These are phyloP conservation scores for Discoglossus pictus DNA, from an alignment of 2,797 vertebrate genomes.

Conservation along the genomic window DNA sequence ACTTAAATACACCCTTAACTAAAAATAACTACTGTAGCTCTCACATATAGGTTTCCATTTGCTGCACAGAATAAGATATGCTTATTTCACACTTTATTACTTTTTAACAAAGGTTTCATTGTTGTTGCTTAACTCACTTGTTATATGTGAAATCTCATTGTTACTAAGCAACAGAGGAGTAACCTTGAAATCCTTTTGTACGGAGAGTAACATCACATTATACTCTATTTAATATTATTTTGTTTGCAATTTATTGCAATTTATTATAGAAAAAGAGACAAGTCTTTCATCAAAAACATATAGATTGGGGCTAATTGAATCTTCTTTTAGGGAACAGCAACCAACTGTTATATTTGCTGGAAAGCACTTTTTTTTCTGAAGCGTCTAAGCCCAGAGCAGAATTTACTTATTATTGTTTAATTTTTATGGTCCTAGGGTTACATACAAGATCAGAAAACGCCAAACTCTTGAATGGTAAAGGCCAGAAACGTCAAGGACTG, in stretches of 20 bases:
- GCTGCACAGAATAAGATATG: too few relatives aligned
- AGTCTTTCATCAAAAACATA: slow-evolving; percentile 34
- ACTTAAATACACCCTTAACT: too few relatives aligned
- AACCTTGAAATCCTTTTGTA: background rate
- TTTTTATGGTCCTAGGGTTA: slow-evolving; percentile 19
- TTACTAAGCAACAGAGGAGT: slow-evolving; percentile 26
- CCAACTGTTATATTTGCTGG: slow-evolving; percentile 42
- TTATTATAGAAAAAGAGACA: slow-evolving; percentile 24
- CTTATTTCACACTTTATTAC: background rate
- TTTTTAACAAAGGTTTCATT: background rate
- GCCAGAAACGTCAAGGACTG: slow-evolving; percentile 13
- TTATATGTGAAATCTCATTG: background rate
- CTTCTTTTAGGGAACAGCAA: slow-evolving; percentile 30
- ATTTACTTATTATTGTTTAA: slow-evolving; percentile 27
- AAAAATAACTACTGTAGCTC: too few relatives aligned
- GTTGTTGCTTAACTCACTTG: background rate
- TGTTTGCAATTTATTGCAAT: too few relatives aligned
- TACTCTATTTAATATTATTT: slow-evolving; percentile 9
- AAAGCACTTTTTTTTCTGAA: slow-evolving; percentile 39
- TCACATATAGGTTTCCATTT: too few relatives aligned
- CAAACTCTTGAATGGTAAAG: too few relatives aligned
- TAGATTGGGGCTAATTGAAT: slow-evolving; percentile 39
- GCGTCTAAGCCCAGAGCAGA: slow-evolving; percentile 31
- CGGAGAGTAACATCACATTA: slow-evolving; percentile 16
- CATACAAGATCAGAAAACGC: background rate